Evolutionary conservation across 2,797 vertebrate species (phyloP).

Genomic region (Botia kubotai): DNA sequence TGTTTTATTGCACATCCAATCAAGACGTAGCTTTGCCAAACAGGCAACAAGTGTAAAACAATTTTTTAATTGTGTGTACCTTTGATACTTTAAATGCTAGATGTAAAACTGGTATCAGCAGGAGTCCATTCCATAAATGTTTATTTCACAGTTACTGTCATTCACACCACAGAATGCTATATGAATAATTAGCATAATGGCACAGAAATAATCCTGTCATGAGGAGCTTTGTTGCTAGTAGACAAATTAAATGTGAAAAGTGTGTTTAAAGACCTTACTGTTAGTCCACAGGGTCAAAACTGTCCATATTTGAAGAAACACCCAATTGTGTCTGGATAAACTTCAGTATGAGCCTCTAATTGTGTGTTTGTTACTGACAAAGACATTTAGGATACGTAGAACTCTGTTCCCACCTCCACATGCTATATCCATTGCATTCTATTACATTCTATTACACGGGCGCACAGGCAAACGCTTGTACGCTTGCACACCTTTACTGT

Average conservation of each 20-base stretch:
- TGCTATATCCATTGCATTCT: conserved; percentile 18
- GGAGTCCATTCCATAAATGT: no score
- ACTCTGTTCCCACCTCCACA: background rate
- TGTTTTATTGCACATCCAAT: background rate
- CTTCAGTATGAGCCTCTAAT: background rate
- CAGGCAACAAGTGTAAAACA: background rate
- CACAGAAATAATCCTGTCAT: no score
- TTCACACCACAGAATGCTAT: no score
- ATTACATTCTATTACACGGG: conserved; percentile 26
- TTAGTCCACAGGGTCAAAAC: no score
- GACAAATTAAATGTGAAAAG: no score
- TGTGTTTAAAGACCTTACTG: no score
- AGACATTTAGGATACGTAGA: background rate
- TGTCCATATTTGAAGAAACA: background rate
- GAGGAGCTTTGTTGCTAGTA: no score
- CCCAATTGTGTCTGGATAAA: background rate
- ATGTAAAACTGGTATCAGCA: no score
- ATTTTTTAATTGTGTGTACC: background rate
- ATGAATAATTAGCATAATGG: no score
- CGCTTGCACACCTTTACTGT: conserved; percentile 60
- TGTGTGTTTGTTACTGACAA: background rate
- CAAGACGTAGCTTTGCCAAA: background rate
- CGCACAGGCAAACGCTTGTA: conserved; percentile 35
- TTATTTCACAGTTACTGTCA: background rate
- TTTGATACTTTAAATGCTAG: background rate